Evolutionary conservation across 1,140 invertebrate species (phyloP).

Genomic region (Vollenhovia emeryi): DNA sequence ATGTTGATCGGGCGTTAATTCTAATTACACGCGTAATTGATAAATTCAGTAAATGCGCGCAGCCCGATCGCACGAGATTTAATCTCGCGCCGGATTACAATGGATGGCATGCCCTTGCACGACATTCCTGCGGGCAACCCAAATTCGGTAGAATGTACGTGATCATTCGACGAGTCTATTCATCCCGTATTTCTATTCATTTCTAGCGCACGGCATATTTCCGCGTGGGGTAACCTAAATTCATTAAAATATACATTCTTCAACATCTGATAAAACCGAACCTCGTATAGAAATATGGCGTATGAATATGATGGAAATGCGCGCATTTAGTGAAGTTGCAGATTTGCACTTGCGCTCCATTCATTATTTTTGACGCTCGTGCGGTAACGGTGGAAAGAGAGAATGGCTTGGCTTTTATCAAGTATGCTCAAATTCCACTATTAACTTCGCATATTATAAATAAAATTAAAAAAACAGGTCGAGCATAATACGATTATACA

Average conservation of each 20-base stretch:
- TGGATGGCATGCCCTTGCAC: neutral
- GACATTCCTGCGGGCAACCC: constrained; percentile 28
- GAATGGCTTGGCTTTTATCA: neutral
- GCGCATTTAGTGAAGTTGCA: constrained; percentile 14
- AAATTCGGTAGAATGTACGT: constrained; percentile 20
- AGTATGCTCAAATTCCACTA: neutral
- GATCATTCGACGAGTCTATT: constrained; percentile 40
- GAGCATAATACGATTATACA: constrained; percentile 27
- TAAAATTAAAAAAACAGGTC: neutral
- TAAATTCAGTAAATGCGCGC: constrained; percentile 24
- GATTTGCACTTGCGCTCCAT: constrained; percentile 7
- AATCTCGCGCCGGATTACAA: constrained; percentile 34
- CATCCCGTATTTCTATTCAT: neutral
- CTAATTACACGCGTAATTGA: constrained; percentile 45
- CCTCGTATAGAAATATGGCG: neutral
- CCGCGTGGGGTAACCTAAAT: neutral
- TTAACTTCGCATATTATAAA: constrained; percentile 21
- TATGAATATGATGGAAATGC: constrained; percentile 20
- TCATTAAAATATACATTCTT: constrained; percentile 13
- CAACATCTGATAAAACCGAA: constrained; percentile 7
- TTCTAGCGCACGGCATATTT: neutral
- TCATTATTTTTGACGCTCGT: neutral
- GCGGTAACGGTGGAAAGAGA: neutral
- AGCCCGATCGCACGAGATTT: constrained; percentile 27
- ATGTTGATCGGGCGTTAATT: constrained; percentile 33